Evolutionary conservation across 2,888 invertebrate genomes (phyloP).

Genomic region (Smittia sp.): DNA sequence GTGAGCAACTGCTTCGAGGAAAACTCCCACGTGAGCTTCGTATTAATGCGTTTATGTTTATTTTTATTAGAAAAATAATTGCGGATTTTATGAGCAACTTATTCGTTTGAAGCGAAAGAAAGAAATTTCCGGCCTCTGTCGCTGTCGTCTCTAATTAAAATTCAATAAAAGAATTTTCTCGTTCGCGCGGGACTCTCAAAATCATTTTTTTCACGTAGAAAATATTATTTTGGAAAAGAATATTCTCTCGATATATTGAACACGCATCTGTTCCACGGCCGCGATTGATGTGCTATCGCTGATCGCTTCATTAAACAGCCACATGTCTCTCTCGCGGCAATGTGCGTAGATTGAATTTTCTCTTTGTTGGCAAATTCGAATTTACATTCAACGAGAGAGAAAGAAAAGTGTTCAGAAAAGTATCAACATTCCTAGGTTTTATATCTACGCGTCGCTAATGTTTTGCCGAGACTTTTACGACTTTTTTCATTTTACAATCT

Average conservation of each 20-base stretch:
- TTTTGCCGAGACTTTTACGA: neutral
- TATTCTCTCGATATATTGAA: neutral
- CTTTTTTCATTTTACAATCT: neutral
- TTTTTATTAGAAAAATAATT: neutral
- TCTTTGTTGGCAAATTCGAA: neutral
- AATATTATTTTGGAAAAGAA: neutral
- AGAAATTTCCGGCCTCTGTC: neutral
- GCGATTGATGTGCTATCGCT: constrained; percentile 1
- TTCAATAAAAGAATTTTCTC: constrained; percentile 6
- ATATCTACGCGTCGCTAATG: neutral
- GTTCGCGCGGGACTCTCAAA: neutral
- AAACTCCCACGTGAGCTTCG: neutral
- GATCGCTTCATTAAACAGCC: neutral
- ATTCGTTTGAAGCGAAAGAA: neutral
- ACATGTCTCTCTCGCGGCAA: neutral
- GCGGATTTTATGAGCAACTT: neutral
- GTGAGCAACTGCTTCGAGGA: neutral
- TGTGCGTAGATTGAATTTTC: neutral
- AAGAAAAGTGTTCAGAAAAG: neutral
- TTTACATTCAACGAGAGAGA: neutral
- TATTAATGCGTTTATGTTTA: neutral
- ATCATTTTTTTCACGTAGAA: neutral
- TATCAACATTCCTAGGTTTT: neutral
- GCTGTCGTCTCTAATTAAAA: neutral
- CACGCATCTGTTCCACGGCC: neutral